Evolutionary conservation across 2,888 invertebrate genomes (phyloP).

Genomic region (Lissocephala sabroskyi): DNA sequence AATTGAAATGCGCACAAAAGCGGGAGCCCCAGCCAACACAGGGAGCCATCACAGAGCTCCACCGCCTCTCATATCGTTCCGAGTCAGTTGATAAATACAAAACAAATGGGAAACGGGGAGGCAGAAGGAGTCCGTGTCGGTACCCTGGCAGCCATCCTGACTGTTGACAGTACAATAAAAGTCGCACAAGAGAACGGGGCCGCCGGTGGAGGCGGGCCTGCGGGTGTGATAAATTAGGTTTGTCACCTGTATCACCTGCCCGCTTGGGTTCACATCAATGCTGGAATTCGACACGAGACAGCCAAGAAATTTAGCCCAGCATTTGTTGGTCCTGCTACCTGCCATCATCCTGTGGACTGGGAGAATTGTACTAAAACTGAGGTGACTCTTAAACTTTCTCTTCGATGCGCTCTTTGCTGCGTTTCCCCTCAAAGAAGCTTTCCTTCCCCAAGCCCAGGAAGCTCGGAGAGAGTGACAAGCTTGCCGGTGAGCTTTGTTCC

Average conservation of each 20-base stretch:
- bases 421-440: constrained; percentile 1
- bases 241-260: constrained; percentile 52
- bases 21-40: constrained; percentile 8
- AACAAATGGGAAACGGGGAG: not conserved
- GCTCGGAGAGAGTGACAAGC: constrained; percentile 35
- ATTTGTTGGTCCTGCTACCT: too few species aligned
- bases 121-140: too few species aligned
- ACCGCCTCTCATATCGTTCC: constrained; percentile 44
- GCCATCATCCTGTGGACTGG: too few species aligned
- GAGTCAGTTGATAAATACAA: constrained; percentile 54
- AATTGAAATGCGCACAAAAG: constrained; percentile 26
- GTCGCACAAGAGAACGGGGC: constrained; percentile 3
- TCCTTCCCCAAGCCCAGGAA: constrained; percentile 39
- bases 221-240: constrained; percentile 40
- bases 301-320: too few species aligned
- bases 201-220: not conserved
- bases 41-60: constrained; percentile 5
- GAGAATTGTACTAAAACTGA: too few species aligned
- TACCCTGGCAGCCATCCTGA: not conserved
- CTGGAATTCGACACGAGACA: too few species aligned
- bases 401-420: constrained; percentile 2
- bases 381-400: constrained; percentile 5
- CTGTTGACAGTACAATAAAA: constrained; percentile 19
- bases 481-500: constrained; percentile 51
- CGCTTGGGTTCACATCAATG: too few species aligned